phyloP scores from a whole-genome alignment of 2,797 vertebrate species.

The Potorous gilbertii region DNA sequence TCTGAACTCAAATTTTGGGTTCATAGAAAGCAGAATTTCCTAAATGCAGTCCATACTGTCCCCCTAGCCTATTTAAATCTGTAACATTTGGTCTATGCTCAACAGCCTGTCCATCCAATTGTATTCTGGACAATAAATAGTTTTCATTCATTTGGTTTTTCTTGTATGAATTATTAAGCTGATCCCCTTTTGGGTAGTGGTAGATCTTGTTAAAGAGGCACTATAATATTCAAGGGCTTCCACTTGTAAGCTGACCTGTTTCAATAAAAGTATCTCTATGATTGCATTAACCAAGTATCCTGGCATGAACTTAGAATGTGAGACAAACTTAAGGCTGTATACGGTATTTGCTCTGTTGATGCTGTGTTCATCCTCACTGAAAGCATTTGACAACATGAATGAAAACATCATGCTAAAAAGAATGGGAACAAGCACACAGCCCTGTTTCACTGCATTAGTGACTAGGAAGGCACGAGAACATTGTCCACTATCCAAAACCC shows the following conservation, averaged over 20 bases:
- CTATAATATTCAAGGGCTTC: background rate
- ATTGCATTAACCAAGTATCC: background rate
- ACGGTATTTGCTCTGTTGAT: background rate
- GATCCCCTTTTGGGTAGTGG: background rate
- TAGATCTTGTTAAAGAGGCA: background rate
- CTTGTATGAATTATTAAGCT: background rate
- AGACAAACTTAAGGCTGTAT: background rate
- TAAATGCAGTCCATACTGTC: background rate
- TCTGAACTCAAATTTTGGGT: background rate
- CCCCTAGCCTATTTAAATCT: background rate
- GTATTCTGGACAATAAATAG: background rate
- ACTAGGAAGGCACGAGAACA: too few relatives aligned
- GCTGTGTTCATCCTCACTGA: too few relatives aligned
- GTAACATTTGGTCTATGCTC: background rate
- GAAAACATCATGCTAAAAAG: too few relatives aligned
- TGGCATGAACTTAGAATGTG: background rate
- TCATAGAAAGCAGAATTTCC: background rate
- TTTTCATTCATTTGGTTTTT: background rate
- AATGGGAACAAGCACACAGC: too few relatives aligned
- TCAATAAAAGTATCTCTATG: background rate
- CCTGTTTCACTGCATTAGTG: too few relatives aligned
- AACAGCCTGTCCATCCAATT: background rate
- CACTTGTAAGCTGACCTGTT: background rate
- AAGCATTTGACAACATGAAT: too few relatives aligned
- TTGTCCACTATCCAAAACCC: too few relatives aligned